Evolutionary conservation across 2,113 vertebrate genomes (phyloP).

Genomic region (Lycocorax pyrrhopterus): DNA sequence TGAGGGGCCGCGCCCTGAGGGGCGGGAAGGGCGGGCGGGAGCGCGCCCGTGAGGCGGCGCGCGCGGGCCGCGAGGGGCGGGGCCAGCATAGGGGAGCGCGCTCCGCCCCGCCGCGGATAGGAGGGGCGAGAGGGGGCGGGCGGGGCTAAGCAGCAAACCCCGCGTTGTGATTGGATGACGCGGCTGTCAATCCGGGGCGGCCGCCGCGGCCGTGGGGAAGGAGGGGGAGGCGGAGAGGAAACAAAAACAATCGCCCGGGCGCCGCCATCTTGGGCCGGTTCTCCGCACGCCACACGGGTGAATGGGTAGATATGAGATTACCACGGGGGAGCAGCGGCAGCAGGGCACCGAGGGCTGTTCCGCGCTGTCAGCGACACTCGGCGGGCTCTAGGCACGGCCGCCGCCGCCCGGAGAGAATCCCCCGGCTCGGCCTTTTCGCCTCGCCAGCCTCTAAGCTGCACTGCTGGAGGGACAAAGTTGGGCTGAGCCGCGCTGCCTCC

Average conservation of each 20-base stretch:
- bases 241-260: constrained; percentile 82
- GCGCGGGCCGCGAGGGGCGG: neutral
- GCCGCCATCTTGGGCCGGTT: constrained; percentile 86
- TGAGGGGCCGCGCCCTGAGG: neutral
- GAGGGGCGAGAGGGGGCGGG: neutral
- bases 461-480: constrained; percentile 55
- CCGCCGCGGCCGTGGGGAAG: neutral
- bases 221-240: constrained; percentile 60
- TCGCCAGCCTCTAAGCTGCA: neutral
- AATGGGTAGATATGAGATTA: constrained; percentile 74
- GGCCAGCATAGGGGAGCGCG: neutral
- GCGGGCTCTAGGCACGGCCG: constrained; percentile 33
- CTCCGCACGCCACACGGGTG: constrained; percentile 58
- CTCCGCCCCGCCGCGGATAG: neutral
- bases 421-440: constrained; percentile 15
- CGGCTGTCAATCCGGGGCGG: neutral
- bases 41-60: neutral
- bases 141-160: rapidly evolving
- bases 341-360: constrained; percentile 39
- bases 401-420: neutral
- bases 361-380: constrained; percentile 20
- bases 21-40: neutral
- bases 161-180: rapidly evolving
- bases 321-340: constrained; percentile 59
- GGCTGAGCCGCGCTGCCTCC: constrained; percentile 8